A percentile compares a stretch with the other conserved stretches of the same genome.
These are phyloP conservation scores for Lithosia quadra DNA, from an alignment of 2,888 invertebrate species.

Conservation along the genomic window DNA sequence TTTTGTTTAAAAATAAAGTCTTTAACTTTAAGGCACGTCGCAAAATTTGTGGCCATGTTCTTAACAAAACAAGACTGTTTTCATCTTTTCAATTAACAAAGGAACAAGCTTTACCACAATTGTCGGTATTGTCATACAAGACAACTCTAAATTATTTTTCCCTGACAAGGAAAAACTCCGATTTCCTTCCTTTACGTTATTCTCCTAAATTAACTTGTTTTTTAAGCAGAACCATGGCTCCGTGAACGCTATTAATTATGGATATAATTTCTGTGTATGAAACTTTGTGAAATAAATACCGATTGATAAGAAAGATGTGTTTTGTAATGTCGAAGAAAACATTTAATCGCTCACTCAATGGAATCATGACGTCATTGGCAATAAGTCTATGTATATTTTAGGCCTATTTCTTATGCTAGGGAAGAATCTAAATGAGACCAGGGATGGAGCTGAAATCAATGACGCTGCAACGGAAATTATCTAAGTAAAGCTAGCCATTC, in stretches of 20 bases:
- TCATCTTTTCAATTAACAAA: background rate
- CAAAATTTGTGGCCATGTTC: background rate
- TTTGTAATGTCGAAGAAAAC: constrained; percentile 11
- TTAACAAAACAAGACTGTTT: background rate
- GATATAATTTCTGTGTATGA: constrained; percentile 10
- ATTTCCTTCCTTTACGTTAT: constrained; percentile 7
- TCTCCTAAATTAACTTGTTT: constrained; percentile 19
- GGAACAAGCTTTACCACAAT: background rate
- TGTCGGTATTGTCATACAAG: background rate
- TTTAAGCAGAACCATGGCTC: constrained; percentile 13
- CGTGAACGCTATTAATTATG: constrained; percentile 18
- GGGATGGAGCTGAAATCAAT: too few species aligned
- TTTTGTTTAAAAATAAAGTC: too few species aligned
- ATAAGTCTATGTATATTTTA: background rate
- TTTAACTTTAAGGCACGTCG: background rate
- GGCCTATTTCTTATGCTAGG: too few species aligned
- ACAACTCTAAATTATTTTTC: constrained; percentile 1
- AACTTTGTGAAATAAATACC: constrained; percentile 9
- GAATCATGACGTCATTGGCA: background rate
- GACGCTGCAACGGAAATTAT: too few species aligned
- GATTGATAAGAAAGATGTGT: constrained; percentile 14
- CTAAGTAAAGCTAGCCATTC: too few species aligned
- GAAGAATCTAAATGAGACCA: too few species aligned
- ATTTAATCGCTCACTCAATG: background rate
- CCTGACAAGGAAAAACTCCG: background rate